Evolutionary conservation across 2,113 vertebrate genomes (phyloP).

Genomic region (Petrocephalus microphthalmus): DNA sequence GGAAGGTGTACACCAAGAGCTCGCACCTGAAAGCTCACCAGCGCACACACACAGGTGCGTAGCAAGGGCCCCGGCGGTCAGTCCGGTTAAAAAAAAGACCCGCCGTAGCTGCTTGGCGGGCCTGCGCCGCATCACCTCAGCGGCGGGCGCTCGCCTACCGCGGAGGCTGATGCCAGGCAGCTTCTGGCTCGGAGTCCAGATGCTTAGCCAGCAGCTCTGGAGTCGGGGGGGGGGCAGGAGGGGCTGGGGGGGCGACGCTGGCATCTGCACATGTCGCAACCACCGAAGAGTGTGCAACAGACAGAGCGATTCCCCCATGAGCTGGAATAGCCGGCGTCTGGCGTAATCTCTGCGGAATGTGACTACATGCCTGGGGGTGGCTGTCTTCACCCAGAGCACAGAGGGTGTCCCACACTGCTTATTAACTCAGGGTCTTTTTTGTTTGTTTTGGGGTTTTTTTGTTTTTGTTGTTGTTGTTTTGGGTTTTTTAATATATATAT

Average conservation of each 20-base stretch:
- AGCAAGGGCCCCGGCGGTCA: neutral
- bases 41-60: slow-evolving; percentile 92
- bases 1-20: slow-evolving; percentile 99
- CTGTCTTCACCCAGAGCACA: neutral
- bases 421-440: neutral
- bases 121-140: neutral
- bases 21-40: slow-evolving; percentile 98
- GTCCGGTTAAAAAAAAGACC: neutral
- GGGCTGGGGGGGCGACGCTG: neutral
- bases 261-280: neutral
- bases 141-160: neutral
- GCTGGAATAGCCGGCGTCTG: slow-evolving; percentile 45
- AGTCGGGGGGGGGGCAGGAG: neutral
- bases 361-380: slow-evolving; percentile 36
- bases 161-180: neutral
- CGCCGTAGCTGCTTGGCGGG: neutral
- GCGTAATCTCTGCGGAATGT: slow-evolving; percentile 48
- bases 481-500: no score
- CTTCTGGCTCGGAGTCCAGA: neutral
- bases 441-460: neutral
- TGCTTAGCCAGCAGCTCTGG: neutral
- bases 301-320: slow-evolving; percentile 5
- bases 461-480: neutral
- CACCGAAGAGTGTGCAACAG: neutral
- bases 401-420: neutral